Base-by-base conservation (phyloP, 2,888 invertebrate species). In the Apoda limacodes region DNA sequence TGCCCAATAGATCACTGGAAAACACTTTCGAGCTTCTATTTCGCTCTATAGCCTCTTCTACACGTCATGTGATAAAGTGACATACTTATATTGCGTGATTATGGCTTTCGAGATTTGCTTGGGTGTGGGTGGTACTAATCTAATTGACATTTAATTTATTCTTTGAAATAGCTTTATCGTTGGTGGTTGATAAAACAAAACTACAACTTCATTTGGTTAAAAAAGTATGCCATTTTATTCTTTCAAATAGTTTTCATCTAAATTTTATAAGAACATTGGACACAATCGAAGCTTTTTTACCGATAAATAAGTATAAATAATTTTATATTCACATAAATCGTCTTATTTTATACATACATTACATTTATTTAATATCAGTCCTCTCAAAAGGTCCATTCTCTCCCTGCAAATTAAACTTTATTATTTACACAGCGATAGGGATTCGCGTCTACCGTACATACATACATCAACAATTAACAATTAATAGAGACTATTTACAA, bases 221-320 rank as follows among this genome's bases (percentile, higher is more conserved):
- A 80, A 80, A 80, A 80, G 76, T 80, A 80, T 78, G 78, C 78
- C 72, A 75, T 80, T 78, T 80, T 74, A 75, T 75, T 80, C 71
- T 70, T 75, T 80, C 76, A 78, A 78, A 80, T 80, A 78, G 74
- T 78, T 71, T 78, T 80, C 78, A 80, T 80, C 78, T 80, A 80
- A 76, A 71, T 76, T 72, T 75, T 80, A 80, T 80, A 78, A 80
- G 78, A 80, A 80, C 80, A 78, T 80, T 80, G 80, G 80, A 80
- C 80, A 80, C 78, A 68, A 80, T 80, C 66, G 76, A 78, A 76
- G 76, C 78, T 78, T 80, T 71, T 69, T 80, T 75, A 80, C 80
- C 75, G 72, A 76, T 80, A 80, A 80, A 80, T 80, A 80, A 80
- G 78, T 80, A 80, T 80, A 80, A 80, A 80, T 80, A 80, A 80